Base-by-base conservation (phyloP, 2,797 vertebrate genomes). In the Thripadectes ignobilis region DNA sequence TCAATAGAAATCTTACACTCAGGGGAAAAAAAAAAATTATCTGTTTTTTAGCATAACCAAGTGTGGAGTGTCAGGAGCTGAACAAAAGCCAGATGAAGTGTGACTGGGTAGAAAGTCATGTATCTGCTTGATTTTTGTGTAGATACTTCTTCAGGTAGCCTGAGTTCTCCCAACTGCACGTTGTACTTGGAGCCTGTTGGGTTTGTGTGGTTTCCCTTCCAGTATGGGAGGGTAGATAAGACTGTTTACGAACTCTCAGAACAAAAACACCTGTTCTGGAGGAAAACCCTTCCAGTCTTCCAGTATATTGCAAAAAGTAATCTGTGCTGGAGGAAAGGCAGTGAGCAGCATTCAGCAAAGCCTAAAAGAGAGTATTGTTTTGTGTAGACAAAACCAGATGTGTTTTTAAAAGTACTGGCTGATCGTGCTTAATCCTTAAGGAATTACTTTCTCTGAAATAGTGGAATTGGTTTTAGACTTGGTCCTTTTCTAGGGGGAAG, bases 11-110 rank as follows among this genome's bases (percentile, higher is more conserved):
- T 6, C 7, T 63, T 88, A 81, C 23, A 21, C 45, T 58, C 10
- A 15, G 12, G 14, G 32, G 2, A 1, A 5, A 6, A n/a, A 12
- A 4, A 27, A 17, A 5, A 38, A 41, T 6, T 32, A 34, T 39
- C 16, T 73, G 2, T 88, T 93, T 81, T 36, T 43, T 79, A 9
- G 3, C n/a, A 16, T 41, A 52, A 71, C 4, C 3, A 52, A 67
- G 4, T 34, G 10, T 48, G 34, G 14, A 36, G 10, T 49, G 49
- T 57, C 52, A 86, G 71, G 59, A 82, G 8, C 20, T 78, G 51
- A 75, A 57, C 15, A 52, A 52, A 13, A 10, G 12, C 22, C 12
- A 62, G 52, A 11, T n/a, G 4, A 66, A 62, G 34, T 14, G 27
- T 74, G 30, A 14, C 24, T 75, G 8, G 72, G 46, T 34, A 66